Percentiles rank a stretch among this genome's conserved stretches.
These are phyloP conservation scores for Protula sp. DNA, from an alignment of 2,888 invertebrate species.

Conservation along the genomic window DNA sequence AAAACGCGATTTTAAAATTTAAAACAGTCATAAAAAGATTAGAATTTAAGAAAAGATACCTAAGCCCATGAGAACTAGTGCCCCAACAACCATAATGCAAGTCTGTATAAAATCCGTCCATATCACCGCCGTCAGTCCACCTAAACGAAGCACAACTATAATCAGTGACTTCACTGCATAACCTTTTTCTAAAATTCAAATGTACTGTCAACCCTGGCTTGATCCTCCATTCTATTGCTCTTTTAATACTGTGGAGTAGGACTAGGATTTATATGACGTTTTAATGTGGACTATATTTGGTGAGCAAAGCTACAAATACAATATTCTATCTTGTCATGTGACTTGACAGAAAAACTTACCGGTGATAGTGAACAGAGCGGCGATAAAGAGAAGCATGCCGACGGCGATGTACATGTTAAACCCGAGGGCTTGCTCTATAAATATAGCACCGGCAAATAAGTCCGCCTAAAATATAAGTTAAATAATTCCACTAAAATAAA, in stretches of 20 bases:
- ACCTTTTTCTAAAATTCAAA: background rate
- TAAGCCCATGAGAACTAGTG: slow-evolving; percentile 55
- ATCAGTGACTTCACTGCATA: background rate
- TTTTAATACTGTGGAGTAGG: too few relatives aligned
- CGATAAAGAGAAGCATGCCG: slow-evolving; percentile 54
- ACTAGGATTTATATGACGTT: too few relatives aligned
- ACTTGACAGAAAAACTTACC: slow-evolving; percentile 30
- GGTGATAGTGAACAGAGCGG: slow-evolving; percentile 57
- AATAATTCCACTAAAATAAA: background rate
- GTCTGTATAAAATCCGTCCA: slow-evolving; percentile 54
- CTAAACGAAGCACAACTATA: slow-evolving; percentile 1
- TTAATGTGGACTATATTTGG: too few relatives aligned
- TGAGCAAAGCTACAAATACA: too few relatives aligned
- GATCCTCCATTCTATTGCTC: too few relatives aligned
- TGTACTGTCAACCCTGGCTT: too few relatives aligned
- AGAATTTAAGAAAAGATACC: too few relatives aligned
- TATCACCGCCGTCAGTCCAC: slow-evolving; percentile 26
- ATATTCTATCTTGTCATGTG: background rate
- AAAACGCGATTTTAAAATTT: too few relatives aligned
- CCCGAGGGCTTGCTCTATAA: slow-evolving; percentile 56
- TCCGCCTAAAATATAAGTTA: slow-evolving; percentile 33
- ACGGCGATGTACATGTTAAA: slow-evolving; percentile 56
- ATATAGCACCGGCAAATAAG: slow-evolving; percentile 58
- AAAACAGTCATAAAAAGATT: too few relatives aligned
- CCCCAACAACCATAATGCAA: slow-evolving; percentile 58